Conservation (phyloP, 64 coral and sea anemone species). For the Porites australiensis region DNA sequence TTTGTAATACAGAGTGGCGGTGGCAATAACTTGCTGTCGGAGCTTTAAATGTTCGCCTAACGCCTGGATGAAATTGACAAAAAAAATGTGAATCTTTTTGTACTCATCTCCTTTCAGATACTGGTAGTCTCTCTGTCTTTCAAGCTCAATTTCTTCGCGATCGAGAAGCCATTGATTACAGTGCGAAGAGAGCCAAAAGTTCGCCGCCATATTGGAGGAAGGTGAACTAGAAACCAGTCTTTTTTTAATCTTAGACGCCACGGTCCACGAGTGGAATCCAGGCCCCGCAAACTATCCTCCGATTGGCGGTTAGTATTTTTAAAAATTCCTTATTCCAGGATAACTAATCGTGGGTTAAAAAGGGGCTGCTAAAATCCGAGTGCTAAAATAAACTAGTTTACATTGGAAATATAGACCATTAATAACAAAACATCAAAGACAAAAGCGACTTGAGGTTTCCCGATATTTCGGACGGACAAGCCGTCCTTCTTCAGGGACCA, state of each 20-base stretch:
- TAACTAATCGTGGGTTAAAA: no score
- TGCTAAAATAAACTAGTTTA: no score
- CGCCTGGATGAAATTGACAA: constrained; percentile 94
- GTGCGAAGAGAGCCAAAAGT: constrained; percentile 98
- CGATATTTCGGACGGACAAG: no score
- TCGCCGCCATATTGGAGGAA: constrained; percentile 91
- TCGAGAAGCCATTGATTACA: constrained; percentile 97
- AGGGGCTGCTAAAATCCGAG: no score
- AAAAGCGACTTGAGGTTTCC: no score
- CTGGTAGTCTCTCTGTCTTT: constrained; percentile 89
- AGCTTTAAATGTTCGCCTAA: constrained; percentile 98
- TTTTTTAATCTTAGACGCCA: background rate
- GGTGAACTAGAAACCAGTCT: background rate
- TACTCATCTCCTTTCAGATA: constrained; percentile 87
- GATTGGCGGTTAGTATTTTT: no score
- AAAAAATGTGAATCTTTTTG: constrained; percentile 96
- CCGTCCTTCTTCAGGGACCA: no score
- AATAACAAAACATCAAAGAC: no score
- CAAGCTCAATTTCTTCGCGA: constrained; percentile 91
- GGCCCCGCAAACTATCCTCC: no score
- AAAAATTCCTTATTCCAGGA: no score
- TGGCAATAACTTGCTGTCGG: constrained; percentile 99
- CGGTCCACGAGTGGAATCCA: no score
- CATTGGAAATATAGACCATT: no score
- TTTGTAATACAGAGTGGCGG: constrained; percentile 94